phyloP scores from a whole-genome alignment of 2,888 invertebrate genomes.

The Platerodrilus igneus region DNA sequence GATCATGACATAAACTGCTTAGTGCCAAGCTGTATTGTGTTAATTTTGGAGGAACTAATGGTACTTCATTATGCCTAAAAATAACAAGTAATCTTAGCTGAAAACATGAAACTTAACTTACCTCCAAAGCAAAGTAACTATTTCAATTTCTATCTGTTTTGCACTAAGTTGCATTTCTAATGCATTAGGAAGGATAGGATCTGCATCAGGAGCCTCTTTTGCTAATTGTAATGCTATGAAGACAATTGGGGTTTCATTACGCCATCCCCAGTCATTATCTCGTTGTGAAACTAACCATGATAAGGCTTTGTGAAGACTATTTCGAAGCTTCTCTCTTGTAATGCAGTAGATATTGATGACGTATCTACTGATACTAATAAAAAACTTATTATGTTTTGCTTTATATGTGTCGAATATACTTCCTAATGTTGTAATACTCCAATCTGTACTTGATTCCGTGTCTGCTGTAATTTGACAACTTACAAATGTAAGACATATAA shows the following conservation, averaged over 20 bases:
- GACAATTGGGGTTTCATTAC: slow-evolving; percentile 78
- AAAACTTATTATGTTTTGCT: no score
- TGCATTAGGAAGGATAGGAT: slow-evolving; percentile 51
- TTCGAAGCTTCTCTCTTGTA: slow-evolving; percentile 42
- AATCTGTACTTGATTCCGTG: no score
- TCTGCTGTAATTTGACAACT: no score
- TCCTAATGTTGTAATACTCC: no score
- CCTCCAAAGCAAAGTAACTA: slow-evolving; percentile 77
- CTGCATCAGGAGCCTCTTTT: slow-evolving; percentile 38
- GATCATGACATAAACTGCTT: slow-evolving; percentile 77
- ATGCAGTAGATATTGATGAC: slow-evolving; percentile 11
- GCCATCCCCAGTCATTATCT: slow-evolving; percentile 75
- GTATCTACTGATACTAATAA: slow-evolving; percentile 15
- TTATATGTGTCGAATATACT: no score
- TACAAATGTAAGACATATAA: no score
- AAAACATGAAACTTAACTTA: no score
- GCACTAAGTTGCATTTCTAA: slow-evolving; percentile 71
- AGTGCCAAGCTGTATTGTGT: slow-evolving; percentile 76
- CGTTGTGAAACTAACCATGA: slow-evolving; percentile 71
- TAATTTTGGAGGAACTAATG: slow-evolving; percentile 68
- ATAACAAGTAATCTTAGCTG: no score
- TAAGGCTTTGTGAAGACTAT: slow-evolving; percentile 63
- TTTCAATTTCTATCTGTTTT: slow-evolving; percentile 85
- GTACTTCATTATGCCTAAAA: slow-evolving; percentile 69
- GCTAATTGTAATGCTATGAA: slow-evolving; percentile 71